Evolutionary conservation across 2,888 invertebrate species (phyloP).

Genomic region (Hypomecis punctinalis): DNA sequence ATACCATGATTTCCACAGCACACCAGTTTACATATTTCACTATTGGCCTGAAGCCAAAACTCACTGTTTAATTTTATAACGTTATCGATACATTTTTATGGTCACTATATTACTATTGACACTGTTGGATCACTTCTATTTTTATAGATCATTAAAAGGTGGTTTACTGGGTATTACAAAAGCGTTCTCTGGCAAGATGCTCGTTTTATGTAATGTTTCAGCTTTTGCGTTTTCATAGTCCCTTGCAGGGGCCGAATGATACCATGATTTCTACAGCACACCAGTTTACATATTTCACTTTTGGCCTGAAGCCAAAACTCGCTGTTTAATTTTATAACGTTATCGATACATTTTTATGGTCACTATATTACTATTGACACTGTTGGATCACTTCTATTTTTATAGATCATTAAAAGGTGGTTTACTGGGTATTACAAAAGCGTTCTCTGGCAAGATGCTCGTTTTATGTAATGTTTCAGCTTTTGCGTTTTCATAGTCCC

Average conservation of each 20-base stretch:
- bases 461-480: no score
- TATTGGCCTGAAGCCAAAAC: slow-evolving; percentile 30
- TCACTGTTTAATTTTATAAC: slow-evolving; percentile 38
- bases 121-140: slow-evolving; percentile 49
- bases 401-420: no score
- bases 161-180: no score
- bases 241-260: slow-evolving; percentile 37
- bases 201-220: no score
- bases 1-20: slow-evolving; percentile 25
- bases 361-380: slow-evolving; percentile 38
- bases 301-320: slow-evolving; percentile 31
- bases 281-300: slow-evolving; percentile 23
- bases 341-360: slow-evolving; percentile 38
- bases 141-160: no score
- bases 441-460: no score
- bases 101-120: slow-evolving; percentile 37
- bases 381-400: slow-evolving; percentile 50
- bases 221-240: no score
- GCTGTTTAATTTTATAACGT: slow-evolving; percentile 39
- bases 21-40: slow-evolving; percentile 24
- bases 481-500: slow-evolving; percentile 43
- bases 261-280: slow-evolving; percentile 21
- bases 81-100: slow-evolving; percentile 38
- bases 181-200: no score
- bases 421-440: no score